phyloP scores from a whole-genome alignment of 2,888 invertebrate species.

The Protodeltote pygarga region DNA sequence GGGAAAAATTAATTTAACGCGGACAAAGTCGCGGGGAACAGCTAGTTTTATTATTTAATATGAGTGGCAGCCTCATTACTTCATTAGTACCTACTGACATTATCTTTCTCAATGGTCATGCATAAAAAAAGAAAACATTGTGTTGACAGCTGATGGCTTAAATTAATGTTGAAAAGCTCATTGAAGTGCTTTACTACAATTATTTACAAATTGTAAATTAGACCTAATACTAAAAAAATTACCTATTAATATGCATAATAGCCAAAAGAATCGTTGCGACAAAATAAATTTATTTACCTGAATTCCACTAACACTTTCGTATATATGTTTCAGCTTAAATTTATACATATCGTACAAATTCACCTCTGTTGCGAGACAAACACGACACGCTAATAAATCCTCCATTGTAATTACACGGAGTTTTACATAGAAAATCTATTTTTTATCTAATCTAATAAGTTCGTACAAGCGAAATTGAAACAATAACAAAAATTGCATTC shows the following conservation, averaged over 20 bases:
- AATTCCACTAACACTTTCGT: constrained; percentile 63
- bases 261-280: too few species aligned
- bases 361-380: constrained; percentile 68
- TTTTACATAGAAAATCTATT: constrained; percentile 24
- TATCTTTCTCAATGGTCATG: too few species aligned
- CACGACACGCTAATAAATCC: constrained; percentile 55
- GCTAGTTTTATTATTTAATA: too few species aligned
- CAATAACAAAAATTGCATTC: background rate
- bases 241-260: background rate
- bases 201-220: background rate
- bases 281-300: constrained; percentile 56
- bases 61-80: too few species aligned
- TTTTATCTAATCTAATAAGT: background rate
- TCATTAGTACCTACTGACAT: too few species aligned
- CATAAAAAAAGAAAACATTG: too few species aligned
- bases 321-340: constrained; percentile 58
- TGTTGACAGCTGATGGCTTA: too few species aligned
- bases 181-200: too few species aligned
- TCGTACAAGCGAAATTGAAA: constrained; percentile 4
- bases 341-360: constrained; percentile 66
- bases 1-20: too few species aligned
- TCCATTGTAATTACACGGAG: constrained; percentile 50
- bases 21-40: too few species aligned
- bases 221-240: background rate
- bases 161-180: too few species aligned